A percentile compares a stretch with the other conserved stretches of the same genome.
These are phyloP conservation scores for Drymodes brunneopygia DNA, from an alignment of 2,113 vertebrate genomes.

Conservation along the genomic window DNA sequence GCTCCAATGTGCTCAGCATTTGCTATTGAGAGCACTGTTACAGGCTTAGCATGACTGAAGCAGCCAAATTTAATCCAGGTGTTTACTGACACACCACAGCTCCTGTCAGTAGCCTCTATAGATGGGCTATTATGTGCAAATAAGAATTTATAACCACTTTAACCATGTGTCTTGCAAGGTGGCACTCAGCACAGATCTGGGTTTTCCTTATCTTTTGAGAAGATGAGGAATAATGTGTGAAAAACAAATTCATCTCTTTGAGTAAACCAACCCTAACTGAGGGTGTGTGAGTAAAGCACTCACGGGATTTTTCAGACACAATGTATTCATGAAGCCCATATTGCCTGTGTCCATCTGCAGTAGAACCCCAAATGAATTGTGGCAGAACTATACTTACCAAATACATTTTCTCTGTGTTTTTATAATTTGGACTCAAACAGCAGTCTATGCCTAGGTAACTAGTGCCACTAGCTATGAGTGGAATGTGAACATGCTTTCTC, in stretches of 20 bases:
- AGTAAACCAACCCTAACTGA: background rate
- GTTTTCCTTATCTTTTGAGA: background rate
- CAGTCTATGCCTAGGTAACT: background rate
- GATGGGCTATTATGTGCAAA: background rate
- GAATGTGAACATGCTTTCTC: background rate
- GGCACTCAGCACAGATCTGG: background rate
- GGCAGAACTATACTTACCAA: background rate
- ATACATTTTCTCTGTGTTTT: background rate
- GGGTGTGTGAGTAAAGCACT: background rate
- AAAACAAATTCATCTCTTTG: background rate
- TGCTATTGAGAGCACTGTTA: background rate
- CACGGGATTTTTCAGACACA: background rate
- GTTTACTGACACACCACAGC: background rate
- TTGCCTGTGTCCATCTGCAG: background rate
- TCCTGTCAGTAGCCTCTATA: background rate
- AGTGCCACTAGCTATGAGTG: background rate
- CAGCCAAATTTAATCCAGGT: constrained; percentile 28
- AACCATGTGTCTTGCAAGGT: background rate
- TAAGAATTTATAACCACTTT: background rate
- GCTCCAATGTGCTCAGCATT: background rate
- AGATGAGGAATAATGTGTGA: background rate
- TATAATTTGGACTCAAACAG: background rate
- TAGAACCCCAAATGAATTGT: background rate
- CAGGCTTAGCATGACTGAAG: background rate
- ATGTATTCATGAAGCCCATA: background rate